Evolutionary conservation across 2,113 vertebrate genomes (phyloP), one percentile per base, ranked within the genome.

Genomic region (Callithrix jacchus): DNA sequence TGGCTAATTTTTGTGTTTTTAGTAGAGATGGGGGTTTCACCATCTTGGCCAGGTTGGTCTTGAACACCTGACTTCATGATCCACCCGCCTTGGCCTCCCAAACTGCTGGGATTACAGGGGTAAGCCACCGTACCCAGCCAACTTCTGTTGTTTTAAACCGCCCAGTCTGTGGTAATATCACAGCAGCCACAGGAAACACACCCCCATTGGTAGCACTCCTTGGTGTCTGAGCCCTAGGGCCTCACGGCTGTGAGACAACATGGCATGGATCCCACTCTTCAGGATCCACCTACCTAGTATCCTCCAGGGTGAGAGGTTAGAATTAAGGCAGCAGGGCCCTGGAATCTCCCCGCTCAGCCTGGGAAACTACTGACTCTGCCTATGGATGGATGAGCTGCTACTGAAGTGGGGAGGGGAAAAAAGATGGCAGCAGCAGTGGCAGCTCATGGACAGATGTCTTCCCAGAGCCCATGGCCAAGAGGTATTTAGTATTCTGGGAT

Each of bases 401-500:
- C n/a, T 85, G 85, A 90, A 96, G 71, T 40, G 35, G 82, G 27
- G 21, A 68, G 45, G 47, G 49, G 32, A 23, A 27, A 89, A n/a
- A 32, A 91, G 91, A 95, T n/a, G 71, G 47, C 20, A 45, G 88
- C 66, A 92, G 82, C 37, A 92, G 35, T 93, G 87, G 52, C 45
- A 83, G 54, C 42, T 94, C 49, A 12, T 64, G 68, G 86, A 88
- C 58, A 95, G 93, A 97, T 94, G 91, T 96, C 58, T 96, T 94
- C 82, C 87, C 54, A 95, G 77, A 96, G 68, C 68, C 73, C 73
- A 83, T 21, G 25, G 86, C 93, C 96, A 98, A 97, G 58, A 96
- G 73, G 21, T 80, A 9, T 79, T 96, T 96, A 97, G 82, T 94
- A 97, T 97, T 97, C 95, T 86, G 54, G 61, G 77, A 86, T 54